Evolutionary conservation across 2,797 vertebrate genomes (phyloP), one percentile per base, ranked within the genome.

Genomic region (Oryzias sinensis): DNA sequence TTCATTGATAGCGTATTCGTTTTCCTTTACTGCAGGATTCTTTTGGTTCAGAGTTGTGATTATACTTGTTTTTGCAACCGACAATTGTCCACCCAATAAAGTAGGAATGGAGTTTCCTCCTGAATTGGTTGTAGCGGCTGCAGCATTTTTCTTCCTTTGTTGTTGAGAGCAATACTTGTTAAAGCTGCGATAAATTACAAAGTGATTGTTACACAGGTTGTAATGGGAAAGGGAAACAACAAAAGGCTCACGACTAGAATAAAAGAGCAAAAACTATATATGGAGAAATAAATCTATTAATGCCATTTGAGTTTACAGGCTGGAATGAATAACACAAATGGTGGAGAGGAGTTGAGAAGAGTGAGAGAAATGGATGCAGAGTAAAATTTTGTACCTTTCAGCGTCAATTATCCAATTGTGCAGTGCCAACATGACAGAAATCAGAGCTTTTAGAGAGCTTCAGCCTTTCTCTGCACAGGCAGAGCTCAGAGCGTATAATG

Each of bases 361-460:
- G 62, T 55, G 62, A 67, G 67, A 29, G 62, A 59, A 59, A 68
- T 62, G 60, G 68, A 70, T 61, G 57, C 62, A 84, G 75, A 74
- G 77, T 72, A 82, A 75, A 80, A 79, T 64, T 80, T 82, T 89
- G 81, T 84, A 88, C 76, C 81, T 88, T 89, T 90, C 88, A 87
- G 82, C 76, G 83, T 87, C 82, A 84, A 80, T 92, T 88, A 91
- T 88, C 79, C 85, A 83, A 82, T 86, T 83, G 70, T 83, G 81
- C 76, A 41, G 65, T 11, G 61, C 54, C 64, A 62, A 88, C 85
- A 84, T 87, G 86, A 89, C 88, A 90, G 84, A 89, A 87, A 88
- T 83, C 81, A 72, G 76, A 82, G 80, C 82, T 88, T 91, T 91
- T 87, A 87, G 82, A 84, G 85, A 72, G 79, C 85, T 66, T 80